Conservation (phyloP, 2,797 vertebrate species). For the Anabacerthia variegaticeps region DNA sequence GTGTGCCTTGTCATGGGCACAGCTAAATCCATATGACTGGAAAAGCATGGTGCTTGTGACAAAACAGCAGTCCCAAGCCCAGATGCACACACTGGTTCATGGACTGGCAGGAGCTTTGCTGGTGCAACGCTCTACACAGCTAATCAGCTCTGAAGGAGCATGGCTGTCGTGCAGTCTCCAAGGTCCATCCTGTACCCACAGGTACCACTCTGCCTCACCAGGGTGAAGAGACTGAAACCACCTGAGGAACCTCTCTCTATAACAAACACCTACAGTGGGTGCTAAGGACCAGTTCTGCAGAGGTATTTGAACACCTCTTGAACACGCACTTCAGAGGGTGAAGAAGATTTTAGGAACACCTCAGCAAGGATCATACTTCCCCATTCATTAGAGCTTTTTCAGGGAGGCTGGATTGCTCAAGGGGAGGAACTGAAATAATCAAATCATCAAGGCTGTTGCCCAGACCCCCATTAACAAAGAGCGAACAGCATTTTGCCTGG, state of each 20-base stretch:
- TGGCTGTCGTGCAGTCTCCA: accelerated
- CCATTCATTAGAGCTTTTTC: background rate
- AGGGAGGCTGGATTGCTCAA: background rate
- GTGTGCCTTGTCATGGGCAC: background rate
- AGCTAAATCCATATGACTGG: background rate
- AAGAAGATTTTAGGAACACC: background rate
- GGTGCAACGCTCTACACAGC: accelerated
- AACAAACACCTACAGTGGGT: accelerated
- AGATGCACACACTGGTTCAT: accelerated
- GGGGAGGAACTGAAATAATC: background rate
- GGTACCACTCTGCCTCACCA: accelerated
- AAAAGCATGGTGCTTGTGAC: background rate
- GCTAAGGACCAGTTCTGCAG: background rate
- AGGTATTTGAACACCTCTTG: background rate
- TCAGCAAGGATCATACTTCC: background rate
- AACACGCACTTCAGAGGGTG: background rate
- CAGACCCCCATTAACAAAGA: background rate
- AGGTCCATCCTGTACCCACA: accelerated
- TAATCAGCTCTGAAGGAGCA: background rate
- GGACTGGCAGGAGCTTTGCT: background rate
- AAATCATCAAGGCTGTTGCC: background rate
- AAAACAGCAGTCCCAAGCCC: background rate
- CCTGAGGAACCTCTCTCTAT: background rate
- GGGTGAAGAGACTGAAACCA: background rate
- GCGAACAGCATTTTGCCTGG: background rate